phyloP scores from a whole-genome alignment of 2,797 vertebrate genomes.

The Diglossa cyanea region DNA sequence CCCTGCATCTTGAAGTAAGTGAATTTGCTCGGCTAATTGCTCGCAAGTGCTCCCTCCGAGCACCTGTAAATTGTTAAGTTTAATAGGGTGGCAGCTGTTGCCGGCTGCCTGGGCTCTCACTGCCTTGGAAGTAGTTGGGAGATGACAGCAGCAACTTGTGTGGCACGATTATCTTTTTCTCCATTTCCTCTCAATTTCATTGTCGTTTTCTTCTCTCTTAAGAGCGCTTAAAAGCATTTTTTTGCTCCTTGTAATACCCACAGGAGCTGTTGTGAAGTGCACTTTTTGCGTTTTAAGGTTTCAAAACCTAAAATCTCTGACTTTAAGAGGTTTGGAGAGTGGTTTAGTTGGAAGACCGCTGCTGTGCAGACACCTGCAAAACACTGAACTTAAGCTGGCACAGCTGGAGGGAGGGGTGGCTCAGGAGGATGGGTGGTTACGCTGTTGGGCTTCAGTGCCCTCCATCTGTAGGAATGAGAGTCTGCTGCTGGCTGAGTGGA shows the following conservation, averaged over 20 bases:
- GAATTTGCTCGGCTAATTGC: constrained; percentile 48
- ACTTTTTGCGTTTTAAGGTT: constrained; percentile 29
- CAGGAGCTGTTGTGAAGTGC: constrained; percentile 28
- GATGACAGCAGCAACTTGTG: neutral
- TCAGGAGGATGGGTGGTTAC: neutral
- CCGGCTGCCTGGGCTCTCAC: neutral
- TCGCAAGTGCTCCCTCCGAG: neutral
- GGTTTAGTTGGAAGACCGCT: neutral
- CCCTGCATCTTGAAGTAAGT: neutral
- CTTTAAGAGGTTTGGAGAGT: neutral
- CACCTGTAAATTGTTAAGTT: constrained; percentile 48
- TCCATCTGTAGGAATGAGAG: neutral
- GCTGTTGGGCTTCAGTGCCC: neutral
- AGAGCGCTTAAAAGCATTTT: constrained; percentile 45
- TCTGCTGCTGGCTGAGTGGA: neutral
- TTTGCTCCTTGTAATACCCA: constrained; percentile 43
- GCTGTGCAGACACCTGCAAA: neutral
- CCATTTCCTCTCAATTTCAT: constrained; percentile 41
- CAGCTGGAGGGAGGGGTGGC: neutral
- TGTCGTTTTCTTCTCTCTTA: constrained; percentile 39
- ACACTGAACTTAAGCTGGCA: neutral
- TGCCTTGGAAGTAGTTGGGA: neutral
- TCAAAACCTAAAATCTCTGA: constrained; percentile 35
- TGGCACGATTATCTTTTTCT: constrained; percentile 11
- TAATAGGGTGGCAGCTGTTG: constrained; percentile 46